phyloP scores from a whole-genome alignment of 2,113 vertebrate species.

The Melanerpes aurifrons region DNA sequence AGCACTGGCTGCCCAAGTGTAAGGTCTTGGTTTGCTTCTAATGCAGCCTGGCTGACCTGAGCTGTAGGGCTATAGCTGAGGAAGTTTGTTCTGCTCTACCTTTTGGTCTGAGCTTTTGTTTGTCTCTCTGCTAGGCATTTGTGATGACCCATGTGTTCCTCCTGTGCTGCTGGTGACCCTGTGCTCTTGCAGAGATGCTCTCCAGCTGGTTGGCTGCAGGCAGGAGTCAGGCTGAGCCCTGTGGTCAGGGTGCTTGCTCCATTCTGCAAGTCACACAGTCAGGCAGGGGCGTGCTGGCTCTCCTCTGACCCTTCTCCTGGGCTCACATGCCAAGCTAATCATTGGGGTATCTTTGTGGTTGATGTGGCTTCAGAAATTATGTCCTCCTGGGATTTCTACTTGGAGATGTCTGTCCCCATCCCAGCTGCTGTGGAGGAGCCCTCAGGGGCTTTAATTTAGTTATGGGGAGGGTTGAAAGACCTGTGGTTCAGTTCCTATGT shows the following conservation, averaged over 20 bases:
- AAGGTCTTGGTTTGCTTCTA: background rate
- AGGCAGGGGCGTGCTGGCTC: background rate
- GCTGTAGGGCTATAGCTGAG: background rate
- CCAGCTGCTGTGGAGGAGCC: background rate
- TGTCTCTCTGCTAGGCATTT: background rate
- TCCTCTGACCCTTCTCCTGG: background rate
- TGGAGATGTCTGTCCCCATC: too few species aligned
- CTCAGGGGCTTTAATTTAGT: background rate
- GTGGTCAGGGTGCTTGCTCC: background rate
- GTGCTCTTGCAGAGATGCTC: background rate
- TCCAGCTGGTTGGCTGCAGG: background rate
- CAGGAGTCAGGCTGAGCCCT: background rate
- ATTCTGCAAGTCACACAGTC: background rate
- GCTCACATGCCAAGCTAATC: background rate
- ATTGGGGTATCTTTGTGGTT: background rate
- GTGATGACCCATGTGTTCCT: accelerated
- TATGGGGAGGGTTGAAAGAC: background rate
- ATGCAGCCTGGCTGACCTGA: background rate
- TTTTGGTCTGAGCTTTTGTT: background rate
- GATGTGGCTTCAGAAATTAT: background rate
- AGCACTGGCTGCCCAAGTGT: background rate
- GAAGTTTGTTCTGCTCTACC: background rate
- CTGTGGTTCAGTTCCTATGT: background rate
- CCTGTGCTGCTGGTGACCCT: too few species aligned
- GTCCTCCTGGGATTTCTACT: background rate